Percentiles rank a stretch among this genome's conserved stretches.
Evolutionary conservation across 1,140 invertebrate genomes (phyloP).

Genomic region (Cecropterus lyciades): DNA sequence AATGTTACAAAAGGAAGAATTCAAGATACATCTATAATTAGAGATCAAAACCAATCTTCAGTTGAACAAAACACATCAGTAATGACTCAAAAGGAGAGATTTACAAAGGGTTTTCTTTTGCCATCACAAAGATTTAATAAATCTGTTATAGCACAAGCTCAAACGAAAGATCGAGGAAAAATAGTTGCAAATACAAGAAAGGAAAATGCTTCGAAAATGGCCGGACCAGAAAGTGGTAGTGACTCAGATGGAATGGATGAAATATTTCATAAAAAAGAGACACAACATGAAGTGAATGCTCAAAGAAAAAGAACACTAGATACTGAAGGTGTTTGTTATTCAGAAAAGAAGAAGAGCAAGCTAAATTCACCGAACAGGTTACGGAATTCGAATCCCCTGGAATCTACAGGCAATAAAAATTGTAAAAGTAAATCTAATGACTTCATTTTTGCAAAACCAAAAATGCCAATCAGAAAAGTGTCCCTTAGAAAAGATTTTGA

Average conservation of each 20-base stretch:
- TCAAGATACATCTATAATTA: conserved; percentile 25
- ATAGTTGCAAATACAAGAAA: conserved; percentile 46
- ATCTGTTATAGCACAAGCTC: conserved; percentile 40
- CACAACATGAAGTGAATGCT: conserved; percentile 11
- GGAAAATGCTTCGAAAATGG: conserved; percentile 54
- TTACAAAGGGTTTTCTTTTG: conserved; percentile 59
- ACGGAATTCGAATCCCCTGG: neutral
- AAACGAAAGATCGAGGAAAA: conserved; percentile 36
- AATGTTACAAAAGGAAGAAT: conserved; percentile 35
- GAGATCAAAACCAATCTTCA: conserved; percentile 21
- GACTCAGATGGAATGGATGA: conserved; percentile 18
- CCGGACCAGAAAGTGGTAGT: conserved; percentile 34
- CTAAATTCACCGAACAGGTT: conserved; percentile 6
- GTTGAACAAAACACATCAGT: conserved; percentile 23
- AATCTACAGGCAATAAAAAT: neutral
- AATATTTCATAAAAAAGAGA: conserved; percentile 10
- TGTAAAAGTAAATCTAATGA: conserved; percentile 34
- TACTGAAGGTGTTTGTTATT: conserved; percentile 34
- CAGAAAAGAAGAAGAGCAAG: conserved; percentile 46
- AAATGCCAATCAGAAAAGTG: conserved; percentile 45
- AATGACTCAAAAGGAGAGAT: conserved; percentile 56
- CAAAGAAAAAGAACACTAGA: conserved; percentile 51
- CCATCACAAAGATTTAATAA: conserved; percentile 70
- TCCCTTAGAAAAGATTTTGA: conserved; percentile 9
- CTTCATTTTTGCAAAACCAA: conserved; percentile 65